Evolutionary conservation across 92 coral and sea anemone species (phyloP), one percentile per base, ranked within the genome.

Genomic region (Anthopleura xanthogrammica): DNA sequence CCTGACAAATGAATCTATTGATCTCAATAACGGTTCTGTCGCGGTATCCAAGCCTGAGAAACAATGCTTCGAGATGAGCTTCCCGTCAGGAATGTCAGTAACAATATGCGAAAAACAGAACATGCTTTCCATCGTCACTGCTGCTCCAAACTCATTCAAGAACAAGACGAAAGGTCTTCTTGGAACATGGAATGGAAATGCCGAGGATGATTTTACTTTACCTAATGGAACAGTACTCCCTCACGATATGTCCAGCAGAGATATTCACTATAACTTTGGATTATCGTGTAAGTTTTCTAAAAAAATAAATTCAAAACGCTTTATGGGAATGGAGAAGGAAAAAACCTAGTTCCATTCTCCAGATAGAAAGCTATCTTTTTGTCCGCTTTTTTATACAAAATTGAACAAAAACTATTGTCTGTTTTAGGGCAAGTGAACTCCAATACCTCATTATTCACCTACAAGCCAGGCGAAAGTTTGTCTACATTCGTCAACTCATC

Each of bases 151-250:
- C 0, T 82, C 76, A 40, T 92, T 83, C 72, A 84, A 60, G 64
- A 92, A 89, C 81, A 60, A 75, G 20, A 86, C 95, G 13, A 85
- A 86, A 70, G 95, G 95, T 14, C 82, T 92, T 56, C 60, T 81
- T 24, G 95, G 95, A 46, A 83, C 89, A 9, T 91, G 94, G 94
- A 91, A 91, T 80, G 90, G 82, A 9, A 22, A 91, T 78, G 6
- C 23, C 68, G 57, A 62, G 17, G 94, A 91, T 48, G 94, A 91
- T 79, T 91, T 88, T 36, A 86, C 90, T 14, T 70, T 87, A 46
- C 95, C 91, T 12, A 62, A 62, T 14, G 64, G 71, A 8, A 64
- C 71, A 64, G 71, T 64, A 64, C 71, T 64, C 12, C 36, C 71
- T 5, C 23, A 19, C 36, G 12, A 64, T n/a, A 64, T 19, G 12